Conservation (phyloP, 2,888 invertebrate genomes). For the Sesia apiformis region DNA sequence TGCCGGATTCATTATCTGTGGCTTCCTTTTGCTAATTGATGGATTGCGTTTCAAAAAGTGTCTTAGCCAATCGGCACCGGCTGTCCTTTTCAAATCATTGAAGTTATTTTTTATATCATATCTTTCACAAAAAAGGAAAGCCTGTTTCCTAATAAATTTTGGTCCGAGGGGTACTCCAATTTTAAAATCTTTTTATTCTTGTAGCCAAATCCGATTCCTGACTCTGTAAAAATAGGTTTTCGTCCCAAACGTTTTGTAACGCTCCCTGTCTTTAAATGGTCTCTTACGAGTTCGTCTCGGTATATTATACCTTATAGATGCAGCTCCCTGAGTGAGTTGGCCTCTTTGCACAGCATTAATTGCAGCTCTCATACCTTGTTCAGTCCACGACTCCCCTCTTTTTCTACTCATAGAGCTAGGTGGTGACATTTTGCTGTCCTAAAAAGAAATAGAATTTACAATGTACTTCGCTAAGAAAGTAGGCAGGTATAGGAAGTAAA, state of each 20-base stretch:
- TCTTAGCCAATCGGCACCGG: background rate
- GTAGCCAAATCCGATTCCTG: background rate
- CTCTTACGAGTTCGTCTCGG: constrained; percentile 1
- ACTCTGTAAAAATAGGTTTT: constrained; percentile 8
- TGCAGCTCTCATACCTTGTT: background rate
- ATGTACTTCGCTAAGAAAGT: background rate
- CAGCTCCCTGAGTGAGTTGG: background rate
- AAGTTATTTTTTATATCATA: background rate
- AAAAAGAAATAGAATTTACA: background rate
- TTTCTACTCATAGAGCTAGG: background rate
- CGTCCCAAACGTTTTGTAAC: constrained; percentile 4
- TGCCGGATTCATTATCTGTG: background rate
- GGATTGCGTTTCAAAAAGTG: background rate
- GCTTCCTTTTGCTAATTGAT: background rate
- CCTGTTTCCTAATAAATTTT: background rate
- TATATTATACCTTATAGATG: background rate
- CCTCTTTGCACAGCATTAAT: constrained; percentile 1
- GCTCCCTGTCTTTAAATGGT: background rate
- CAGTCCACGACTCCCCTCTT: constrained; percentile 1
- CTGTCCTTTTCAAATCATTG: background rate
- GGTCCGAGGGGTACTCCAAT: background rate
- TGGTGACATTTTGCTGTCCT: background rate
- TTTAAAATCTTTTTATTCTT: background rate
- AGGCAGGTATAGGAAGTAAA: background rate
- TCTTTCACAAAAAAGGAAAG: background rate